Conservation (phyloP, 2,888 invertebrate species). For the Euzetes globulus region DNA sequence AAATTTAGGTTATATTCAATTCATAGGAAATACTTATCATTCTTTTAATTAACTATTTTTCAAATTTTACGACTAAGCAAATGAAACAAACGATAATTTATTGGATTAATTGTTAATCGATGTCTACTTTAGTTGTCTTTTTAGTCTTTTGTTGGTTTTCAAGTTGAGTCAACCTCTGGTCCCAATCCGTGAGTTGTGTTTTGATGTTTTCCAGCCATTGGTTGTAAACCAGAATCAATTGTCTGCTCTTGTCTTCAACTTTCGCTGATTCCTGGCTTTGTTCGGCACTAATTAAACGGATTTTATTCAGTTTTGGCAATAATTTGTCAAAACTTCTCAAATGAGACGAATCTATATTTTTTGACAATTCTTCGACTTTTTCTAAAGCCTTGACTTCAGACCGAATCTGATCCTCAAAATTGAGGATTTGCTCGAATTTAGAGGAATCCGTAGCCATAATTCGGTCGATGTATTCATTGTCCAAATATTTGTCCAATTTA, state of each 20-base stretch:
- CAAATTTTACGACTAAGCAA: background rate
- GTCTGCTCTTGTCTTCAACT: background rate
- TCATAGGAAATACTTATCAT: too few species aligned
- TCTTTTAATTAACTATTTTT: too few species aligned
- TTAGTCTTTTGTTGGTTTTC: background rate
- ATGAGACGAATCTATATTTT: background rate
- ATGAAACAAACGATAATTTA: background rate
- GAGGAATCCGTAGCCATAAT: background rate
- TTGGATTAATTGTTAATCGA: background rate
- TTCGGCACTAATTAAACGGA: background rate
- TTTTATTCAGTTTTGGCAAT: background rate
- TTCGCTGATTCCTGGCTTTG: background rate
- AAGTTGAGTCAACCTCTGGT: background rate
- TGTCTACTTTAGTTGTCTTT: background rate
- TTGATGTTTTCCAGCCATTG: slow-evolving; percentile 12
- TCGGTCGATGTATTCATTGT: slow-evolving; percentile 15
- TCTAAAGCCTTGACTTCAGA: background rate
- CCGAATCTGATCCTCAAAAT: slow-evolving; percentile 33
- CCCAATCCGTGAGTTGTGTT: background rate
- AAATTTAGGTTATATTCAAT: too few species aligned
- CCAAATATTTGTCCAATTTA: slow-evolving; percentile 28
- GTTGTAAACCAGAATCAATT: slow-evolving; percentile 8
- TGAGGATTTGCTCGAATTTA: slow-evolving; percentile 27
- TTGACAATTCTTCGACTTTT: background rate
- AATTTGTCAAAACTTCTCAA: background rate